Base-by-base conservation (phyloP, 1,140 invertebrate species). In the Ladona fulva region DNA sequence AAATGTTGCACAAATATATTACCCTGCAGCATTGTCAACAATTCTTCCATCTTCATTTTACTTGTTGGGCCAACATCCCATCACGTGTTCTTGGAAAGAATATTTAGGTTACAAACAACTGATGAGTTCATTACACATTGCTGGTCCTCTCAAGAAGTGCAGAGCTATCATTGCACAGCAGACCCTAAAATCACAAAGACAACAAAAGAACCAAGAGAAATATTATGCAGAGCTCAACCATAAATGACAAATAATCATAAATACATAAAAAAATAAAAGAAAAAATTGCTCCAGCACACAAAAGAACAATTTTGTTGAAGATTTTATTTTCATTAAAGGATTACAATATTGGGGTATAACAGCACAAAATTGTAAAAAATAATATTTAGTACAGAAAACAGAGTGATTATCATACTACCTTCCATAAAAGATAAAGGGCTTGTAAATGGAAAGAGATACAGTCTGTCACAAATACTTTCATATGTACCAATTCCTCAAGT, bases 131-230 rank as follows among this genome's bases (percentile, higher is more conserved):
- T 66, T 66, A 66, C 14, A 66, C 52, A 66, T 66, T 66, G 52
- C 52, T 66, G 52, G 52, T 66, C 52, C 52, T 66, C 52, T 66
- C 52, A 6, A 66, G 52, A 3, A 19, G 52, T 19, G 52, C 52
- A 16, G n/a, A 66, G 52, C n/a, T 66, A 66, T 66, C 52, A 66
- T 66, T 66, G 52, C 52, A 66, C 52, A 66, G 52, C 52, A 66
- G 52, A 22, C 52, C 52, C 52, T 66, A 22, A 66, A 37, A 66
- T 66, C 14, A 66, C 52, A 66, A 66, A 66, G n/a, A 66, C n/a
- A 66, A 66, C n/a, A 66, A 19, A 22, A 66, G 52, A 66, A 66
- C 52, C 52, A 66, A 66, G 14, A 22, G 16, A 16, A 66, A 66
- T 66, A 66, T 66, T 19, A 66, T 16, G 52, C 14, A 66, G 14